A percentile compares a stretch with the other conserved stretches of the same genome.
phyloP scores from a whole-genome alignment of 2,797 vertebrate genomes.

The Harpagifer antarcticus region DNA sequence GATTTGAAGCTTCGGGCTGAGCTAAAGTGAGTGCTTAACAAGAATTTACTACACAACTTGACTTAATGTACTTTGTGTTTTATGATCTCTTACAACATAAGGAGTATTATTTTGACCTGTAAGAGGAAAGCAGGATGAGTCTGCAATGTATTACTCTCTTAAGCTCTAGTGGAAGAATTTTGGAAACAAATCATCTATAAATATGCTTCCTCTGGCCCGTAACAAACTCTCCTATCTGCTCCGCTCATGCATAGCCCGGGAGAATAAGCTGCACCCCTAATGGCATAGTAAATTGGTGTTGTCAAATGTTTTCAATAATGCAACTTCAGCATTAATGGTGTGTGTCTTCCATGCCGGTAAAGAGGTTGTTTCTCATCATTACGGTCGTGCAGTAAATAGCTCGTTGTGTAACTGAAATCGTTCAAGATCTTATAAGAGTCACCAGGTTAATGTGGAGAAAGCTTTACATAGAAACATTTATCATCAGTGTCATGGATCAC shows the following conservation, averaged over 20 bases:
- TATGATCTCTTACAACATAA: conserved; percentile 35
- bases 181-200: conserved; percentile 50
- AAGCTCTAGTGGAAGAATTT: conserved; percentile 13
- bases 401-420: conserved; percentile 28
- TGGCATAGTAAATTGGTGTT: conserved; percentile 51
- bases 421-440: conserved; percentile 38
- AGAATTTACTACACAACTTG: conserved; percentile 42
- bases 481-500: background rate
- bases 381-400: conserved; percentile 15
- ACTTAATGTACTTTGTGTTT: conserved; percentile 39
- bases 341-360: conserved; percentile 36
- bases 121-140: conserved; percentile 24
- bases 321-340: conserved; percentile 54
- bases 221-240: conserved; percentile 31
- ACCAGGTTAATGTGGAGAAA: conserved; percentile 41
- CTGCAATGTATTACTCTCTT: conserved; percentile 45
- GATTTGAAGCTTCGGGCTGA: conserved; percentile 14
- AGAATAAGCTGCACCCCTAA: conserved; percentile 40
- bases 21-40: conserved; percentile 22
- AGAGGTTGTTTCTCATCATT: conserved; percentile 44
- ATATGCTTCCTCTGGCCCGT: conserved; percentile 40
- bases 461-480: conserved; percentile 1
- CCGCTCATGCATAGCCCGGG: background rate
- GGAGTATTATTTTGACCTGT: conserved; percentile 37
- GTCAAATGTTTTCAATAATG: conserved; percentile 54